Evolutionary conservation across 2,113 vertebrate species (phyloP).

Genomic region (Serilophus lunatus): DNA sequence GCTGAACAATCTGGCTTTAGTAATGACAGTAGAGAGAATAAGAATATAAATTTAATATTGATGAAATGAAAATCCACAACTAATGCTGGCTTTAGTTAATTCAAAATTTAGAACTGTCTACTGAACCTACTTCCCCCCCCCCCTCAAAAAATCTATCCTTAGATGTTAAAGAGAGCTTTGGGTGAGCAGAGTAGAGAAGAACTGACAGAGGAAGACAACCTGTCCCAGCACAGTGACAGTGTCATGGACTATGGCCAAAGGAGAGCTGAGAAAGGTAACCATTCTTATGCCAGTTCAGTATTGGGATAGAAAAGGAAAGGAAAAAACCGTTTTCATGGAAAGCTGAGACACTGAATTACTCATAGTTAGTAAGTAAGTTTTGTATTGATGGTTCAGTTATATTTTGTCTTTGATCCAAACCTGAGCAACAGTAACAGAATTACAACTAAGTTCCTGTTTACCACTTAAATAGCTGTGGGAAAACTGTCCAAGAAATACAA

Average conservation of each 20-base stretch:
- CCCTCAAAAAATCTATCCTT: background rate
- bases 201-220: conserved; percentile 74
- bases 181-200: conserved; percentile 56
- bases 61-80: background rate
- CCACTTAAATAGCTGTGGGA: background rate
- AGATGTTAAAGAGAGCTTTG: conserved; percentile 90
- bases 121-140: background rate
- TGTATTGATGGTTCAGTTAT: background rate
- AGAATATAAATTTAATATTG: background rate
- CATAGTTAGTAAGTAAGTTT: background rate
- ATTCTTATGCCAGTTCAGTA: background rate
- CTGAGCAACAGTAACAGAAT: background rate
- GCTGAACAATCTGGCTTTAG: background rate
- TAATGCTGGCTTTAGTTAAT: background rate
- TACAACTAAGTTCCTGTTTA: background rate
- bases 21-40: background rate
- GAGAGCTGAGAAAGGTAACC: conserved; percentile 71
- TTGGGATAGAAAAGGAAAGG: background rate
- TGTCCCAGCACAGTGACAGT: conserved; percentile 86
- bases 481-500: background rate
- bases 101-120: background rate
- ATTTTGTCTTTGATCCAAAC: background rate
- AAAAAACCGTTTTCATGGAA: background rate
- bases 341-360: background rate
- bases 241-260: conserved; percentile 73